A percentile compares a stretch with the other conserved stretches of the same genome.
phyloP scores from a whole-genome alignment of 2,888 invertebrate species.

The Melinopterus prodromus region DNA sequence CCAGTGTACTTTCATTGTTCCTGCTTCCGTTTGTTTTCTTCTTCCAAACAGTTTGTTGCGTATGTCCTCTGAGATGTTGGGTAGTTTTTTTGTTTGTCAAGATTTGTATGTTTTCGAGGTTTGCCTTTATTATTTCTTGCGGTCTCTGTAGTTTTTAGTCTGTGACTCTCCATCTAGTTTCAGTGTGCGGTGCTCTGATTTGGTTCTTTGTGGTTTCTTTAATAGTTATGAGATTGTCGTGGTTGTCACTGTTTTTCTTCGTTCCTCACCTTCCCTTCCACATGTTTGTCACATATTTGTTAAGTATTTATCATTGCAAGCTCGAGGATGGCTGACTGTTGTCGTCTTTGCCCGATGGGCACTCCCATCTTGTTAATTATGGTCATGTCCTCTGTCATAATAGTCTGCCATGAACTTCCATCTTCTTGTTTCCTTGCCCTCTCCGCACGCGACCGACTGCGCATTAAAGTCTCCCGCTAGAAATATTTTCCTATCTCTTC shows the following conservation, averaged over 20 bases:
- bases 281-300: background rate
- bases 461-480: constrained; percentile 34
- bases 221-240: background rate
- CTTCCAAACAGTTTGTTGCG: background rate
- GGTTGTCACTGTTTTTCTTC: background rate
- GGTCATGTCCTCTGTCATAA: background rate
- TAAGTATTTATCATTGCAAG: constrained; percentile 12
- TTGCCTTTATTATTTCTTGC: background rate
- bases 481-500: background rate
- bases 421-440: background rate
- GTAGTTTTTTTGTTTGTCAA: background rate
- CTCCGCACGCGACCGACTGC: constrained; percentile 29
- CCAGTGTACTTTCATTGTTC: background rate
- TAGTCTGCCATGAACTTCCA: constrained; percentile 23
- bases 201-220: background rate
- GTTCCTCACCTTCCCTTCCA: background rate
- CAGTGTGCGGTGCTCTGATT: background rate
- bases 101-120: background rate
- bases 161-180: background rate
- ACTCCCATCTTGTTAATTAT: constrained; percentile 4
- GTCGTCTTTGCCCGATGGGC: constrained; percentile 4
- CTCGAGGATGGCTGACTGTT: constrained; percentile 21
- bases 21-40: background rate
- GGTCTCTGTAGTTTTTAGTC: background rate
- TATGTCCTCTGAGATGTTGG: background rate